phyloP scores from a whole-genome alignment of 2,797 vertebrate species.

The Melopsittacus undulatus region DNA sequence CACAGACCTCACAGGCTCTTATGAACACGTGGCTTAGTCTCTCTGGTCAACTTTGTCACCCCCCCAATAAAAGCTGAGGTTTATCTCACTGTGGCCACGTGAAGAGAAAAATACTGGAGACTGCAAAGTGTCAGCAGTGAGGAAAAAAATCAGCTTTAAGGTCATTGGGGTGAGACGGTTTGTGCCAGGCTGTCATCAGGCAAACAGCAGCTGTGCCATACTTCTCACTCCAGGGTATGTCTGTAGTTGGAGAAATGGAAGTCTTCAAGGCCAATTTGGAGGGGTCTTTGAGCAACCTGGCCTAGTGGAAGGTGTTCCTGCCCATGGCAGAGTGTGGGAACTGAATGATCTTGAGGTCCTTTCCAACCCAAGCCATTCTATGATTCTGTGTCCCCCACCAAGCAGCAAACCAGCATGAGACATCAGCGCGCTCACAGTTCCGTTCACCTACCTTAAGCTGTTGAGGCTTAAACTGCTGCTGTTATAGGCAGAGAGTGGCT shows the following conservation, averaged over 20 bases:
- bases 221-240: background rate
- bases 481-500: conserved; percentile 87
- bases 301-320: background rate
- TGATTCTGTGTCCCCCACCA: background rate
- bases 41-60: background rate
- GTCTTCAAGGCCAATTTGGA: background rate
- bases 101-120: background rate
- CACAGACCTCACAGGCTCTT: background rate
- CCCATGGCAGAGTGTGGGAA: background rate
- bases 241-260: background rate
- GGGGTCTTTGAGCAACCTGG: background rate
- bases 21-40: background rate
- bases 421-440: fast-evolving
- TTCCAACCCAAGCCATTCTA: background rate
- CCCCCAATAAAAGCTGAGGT: background rate
- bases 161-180: background rate
- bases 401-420: fast-evolving
- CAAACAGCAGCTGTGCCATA: background rate
- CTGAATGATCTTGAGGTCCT: background rate
- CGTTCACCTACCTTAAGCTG: conserved; percentile 85
- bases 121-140: background rate
- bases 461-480: conserved; percentile 90
- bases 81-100: background rate
- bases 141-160: background rate
- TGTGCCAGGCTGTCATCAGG: background rate